A percentile compares a stretch with the other conserved stretches of the same genome.
These are phyloP conservation scores for Leptinotarsa rubiginosa DNA, from an alignment of 2,888 invertebrate species.

Conservation along the genomic window DNA sequence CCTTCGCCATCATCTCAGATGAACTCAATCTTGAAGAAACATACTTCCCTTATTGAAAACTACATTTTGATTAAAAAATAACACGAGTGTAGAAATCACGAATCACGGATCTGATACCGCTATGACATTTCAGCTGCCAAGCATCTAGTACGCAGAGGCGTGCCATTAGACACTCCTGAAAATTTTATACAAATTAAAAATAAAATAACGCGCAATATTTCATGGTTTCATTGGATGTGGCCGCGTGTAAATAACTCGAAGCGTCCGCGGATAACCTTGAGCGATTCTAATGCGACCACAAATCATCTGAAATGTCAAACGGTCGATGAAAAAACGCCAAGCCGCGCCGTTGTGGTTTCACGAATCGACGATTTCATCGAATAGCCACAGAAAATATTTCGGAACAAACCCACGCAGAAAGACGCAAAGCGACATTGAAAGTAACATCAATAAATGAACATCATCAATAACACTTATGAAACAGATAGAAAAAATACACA, in stretches of 20 bases:
- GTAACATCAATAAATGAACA: conserved; percentile 30
- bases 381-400: conserved; percentile 31
- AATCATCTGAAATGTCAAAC: conserved; percentile 54
- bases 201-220: conserved; percentile 20
- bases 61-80: no score
- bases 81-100: no score
- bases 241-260: conserved; percentile 16
- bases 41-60: no score
- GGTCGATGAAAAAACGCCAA: conserved; percentile 36
- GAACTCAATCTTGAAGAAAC: no score
- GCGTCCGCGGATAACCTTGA: conserved; percentile 38
- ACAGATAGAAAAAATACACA: neutral
- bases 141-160: neutral
- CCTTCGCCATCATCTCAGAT: no score
- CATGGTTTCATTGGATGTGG: conserved; percentile 19
- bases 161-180: neutral
- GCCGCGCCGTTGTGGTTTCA: conserved; percentile 31
- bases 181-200: neutral
- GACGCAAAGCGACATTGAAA: conserved; percentile 7
- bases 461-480: no score
- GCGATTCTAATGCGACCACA: conserved; percentile 47
- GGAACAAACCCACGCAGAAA: conserved; percentile 24
- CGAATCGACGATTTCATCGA: conserved; percentile 38
- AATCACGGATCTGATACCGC: no score
- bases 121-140: neutral